These are phyloP conservation scores for Daubentonia madagascariensis DNA, from an alignment of 2,113 vertebrate genomes.

Conservation along the genomic window DNA sequence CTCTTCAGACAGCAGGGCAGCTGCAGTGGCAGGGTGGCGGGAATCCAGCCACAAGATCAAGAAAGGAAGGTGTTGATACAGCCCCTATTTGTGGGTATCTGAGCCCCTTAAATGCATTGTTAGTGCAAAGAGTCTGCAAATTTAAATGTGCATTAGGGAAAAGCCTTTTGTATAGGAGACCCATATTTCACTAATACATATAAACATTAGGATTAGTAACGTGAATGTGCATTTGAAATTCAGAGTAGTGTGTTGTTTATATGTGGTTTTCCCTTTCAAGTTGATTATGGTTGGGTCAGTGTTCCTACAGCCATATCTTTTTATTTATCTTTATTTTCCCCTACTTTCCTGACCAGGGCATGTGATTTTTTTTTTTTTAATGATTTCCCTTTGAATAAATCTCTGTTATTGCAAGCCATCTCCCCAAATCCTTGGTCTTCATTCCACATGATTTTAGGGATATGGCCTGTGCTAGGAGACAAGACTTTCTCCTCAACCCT, in stretches of 20 bases:
- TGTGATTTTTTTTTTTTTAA: too few species aligned
- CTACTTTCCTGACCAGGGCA: background rate
- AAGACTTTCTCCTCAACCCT: background rate
- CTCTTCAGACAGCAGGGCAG: background rate
- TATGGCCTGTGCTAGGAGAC: background rate
- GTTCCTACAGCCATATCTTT: background rate
- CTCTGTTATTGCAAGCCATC: fast-evolving
- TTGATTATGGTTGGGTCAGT: too few species aligned
- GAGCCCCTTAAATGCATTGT: fast-evolving
- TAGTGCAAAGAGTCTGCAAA: background rate
- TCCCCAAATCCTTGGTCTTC: background rate
- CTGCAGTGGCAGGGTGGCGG: fast-evolving
- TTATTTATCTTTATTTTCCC: too few species aligned
- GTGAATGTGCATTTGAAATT: background rate
- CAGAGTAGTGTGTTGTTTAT: background rate
- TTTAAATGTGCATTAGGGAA: background rate
- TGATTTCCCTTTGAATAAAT: background rate
- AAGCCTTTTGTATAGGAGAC: background rate
- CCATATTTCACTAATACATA: fast-evolving
- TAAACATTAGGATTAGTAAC: background rate
- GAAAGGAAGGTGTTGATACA: background rate
- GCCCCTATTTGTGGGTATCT: fast-evolving
- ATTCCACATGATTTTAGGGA: background rate
- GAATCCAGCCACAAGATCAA: too few species aligned
- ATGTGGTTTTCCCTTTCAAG: background rate